Base-by-base conservation (phyloP, 2,113 vertebrate species). In the Bombycilla garrulus region DNA sequence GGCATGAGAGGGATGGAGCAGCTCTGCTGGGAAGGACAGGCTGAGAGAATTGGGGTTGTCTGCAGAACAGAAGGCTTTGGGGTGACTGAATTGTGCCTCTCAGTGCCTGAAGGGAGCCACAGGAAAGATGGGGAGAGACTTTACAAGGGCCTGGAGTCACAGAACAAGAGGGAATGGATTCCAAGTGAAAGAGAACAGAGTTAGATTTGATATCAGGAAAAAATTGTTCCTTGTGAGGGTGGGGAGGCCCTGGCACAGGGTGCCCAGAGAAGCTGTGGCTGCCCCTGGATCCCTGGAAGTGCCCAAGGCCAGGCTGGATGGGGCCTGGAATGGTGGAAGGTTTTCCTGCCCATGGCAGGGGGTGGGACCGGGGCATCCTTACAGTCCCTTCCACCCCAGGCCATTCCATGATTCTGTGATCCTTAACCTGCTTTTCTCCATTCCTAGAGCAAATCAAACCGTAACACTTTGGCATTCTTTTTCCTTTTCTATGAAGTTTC, bases 251-350 rank as follows among this genome's bases (percentile, higher is more conserved):
- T 74, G 45, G 53, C 16, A 58, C 44, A 66, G 51, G 22, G 1
- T 73, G 36, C 9, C 8, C 69, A 67, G 38, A 67, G 78, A 2
- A 89, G 20, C 38, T 53, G 51, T 38, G 51, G 51, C 36, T 58
- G 51, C 19, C 23, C 26, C 51, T 71, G 66, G 16, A 58, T 58
- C 86, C 45, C 53, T 76, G 78, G 28, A 1, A 67, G 5, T 53
- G 38, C 1, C 6, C 61, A 17, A 53, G 29, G n/a, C 29, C 53
- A 47, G 54, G 29, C 0, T 54, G 87, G 54, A 54, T 0, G 0
- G 47, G 12, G 10, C 25, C 40, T 62, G 40, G 62, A 4, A 0
- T 0, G 1, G 35, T 5, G 25, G 29, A 2, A 77, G 25, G 8
- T 36, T 35, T 35, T 40, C 48, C 25, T 33, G 40, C 7, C 28